A percentile compares a stretch with the other conserved stretches of the same genome.
These are phyloP conservation scores for Thymallus thymallus DNA, from an alignment of 2,113 vertebrate genomes.

Conservation along the genomic window DNA sequence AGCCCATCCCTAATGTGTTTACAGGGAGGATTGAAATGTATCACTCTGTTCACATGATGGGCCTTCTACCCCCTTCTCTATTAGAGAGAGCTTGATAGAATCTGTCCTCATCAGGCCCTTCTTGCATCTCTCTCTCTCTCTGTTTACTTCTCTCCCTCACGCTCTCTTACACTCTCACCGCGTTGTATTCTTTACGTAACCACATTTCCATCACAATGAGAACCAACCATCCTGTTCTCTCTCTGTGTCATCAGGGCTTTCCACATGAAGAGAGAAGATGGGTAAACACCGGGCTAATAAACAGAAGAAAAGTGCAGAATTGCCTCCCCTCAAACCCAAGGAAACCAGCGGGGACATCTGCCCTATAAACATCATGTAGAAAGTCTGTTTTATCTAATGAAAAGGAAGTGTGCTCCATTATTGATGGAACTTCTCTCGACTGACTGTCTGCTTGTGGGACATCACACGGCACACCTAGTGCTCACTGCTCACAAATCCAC, in stretches of 20 bases:
- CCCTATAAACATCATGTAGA: not conserved
- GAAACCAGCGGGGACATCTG: constrained; percentile 24
- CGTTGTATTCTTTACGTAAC: not conserved
- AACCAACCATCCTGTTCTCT: not conserved
- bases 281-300: constrained; percentile 24
- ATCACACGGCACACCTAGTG: not conserved
- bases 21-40: not conserved
- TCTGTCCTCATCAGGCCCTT: not conserved
- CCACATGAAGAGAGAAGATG: constrained; percentile 10
- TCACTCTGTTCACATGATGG: not conserved
- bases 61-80: not conserved
- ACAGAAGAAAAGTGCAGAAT: constrained; percentile 23
- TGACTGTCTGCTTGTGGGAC: not conserved
- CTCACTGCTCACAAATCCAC: not conserved
- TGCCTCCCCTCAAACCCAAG: constrained; percentile 7
- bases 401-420: not conserved
- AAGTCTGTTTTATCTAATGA: not conserved
- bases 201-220: constrained; percentile 29
- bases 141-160: not conserved
- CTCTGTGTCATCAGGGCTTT: constrained; percentile 7
- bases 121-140: not conserved
- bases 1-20: not conserved
- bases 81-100: not conserved
- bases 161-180: not conserved
- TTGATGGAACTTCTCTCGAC: not conserved